Conservation (phyloP, 2,888 invertebrate genomes). For the Andrena minutula region DNA sequence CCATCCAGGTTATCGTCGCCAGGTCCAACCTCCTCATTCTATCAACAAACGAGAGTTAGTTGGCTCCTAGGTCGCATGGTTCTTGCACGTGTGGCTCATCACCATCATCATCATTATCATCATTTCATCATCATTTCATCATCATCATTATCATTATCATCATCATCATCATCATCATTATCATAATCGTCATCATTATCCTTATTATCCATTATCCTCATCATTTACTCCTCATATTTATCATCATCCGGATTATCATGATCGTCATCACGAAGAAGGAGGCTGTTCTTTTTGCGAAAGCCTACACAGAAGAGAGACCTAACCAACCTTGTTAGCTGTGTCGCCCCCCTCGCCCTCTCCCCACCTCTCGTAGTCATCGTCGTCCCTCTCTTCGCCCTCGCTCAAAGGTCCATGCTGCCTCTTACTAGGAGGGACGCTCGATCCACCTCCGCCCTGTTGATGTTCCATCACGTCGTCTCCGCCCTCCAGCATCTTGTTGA, state of each 20-base stretch:
- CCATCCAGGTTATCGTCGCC: constrained; percentile 76
- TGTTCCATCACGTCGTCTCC: constrained; percentile 78
- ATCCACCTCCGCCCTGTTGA: constrained; percentile 68
- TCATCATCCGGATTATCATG: constrained; percentile 69
- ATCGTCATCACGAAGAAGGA: constrained; percentile 66
- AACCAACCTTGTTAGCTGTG: constrained; percentile 81
- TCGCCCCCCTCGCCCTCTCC: constrained; percentile 77
- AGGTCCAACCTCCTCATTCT: constrained; percentile 76
- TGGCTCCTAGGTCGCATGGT: constrained; percentile 69
- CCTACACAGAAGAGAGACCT: constrained; percentile 74
- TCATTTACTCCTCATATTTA: constrained; percentile 54
- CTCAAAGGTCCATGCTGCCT: constrained; percentile 87
- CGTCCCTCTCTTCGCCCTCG: constrained; percentile 87
- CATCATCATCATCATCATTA: constrained; percentile 59
- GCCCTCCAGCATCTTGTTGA: constrained; percentile 87
- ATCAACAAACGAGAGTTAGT: constrained; percentile 81
- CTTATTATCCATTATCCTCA: constrained; percentile 57
- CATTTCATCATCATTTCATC: constrained; percentile 52
- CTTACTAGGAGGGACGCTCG: constrained; percentile 79
- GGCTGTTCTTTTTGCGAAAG: constrained; percentile 65
- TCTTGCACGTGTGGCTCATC: constrained; percentile 69
- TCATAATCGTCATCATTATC: constrained; percentile 67
- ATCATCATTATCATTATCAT: constrained; percentile 57
- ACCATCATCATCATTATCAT: constrained; percentile 67
- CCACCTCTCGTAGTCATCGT: constrained; percentile 84